A percentile compares a stretch with the other conserved stretches of the same genome.
These are phyloP conservation scores for Etheostoma spectabile DNA, from an alignment of 2,113 vertebrate species.

Conservation along the genomic window DNA sequence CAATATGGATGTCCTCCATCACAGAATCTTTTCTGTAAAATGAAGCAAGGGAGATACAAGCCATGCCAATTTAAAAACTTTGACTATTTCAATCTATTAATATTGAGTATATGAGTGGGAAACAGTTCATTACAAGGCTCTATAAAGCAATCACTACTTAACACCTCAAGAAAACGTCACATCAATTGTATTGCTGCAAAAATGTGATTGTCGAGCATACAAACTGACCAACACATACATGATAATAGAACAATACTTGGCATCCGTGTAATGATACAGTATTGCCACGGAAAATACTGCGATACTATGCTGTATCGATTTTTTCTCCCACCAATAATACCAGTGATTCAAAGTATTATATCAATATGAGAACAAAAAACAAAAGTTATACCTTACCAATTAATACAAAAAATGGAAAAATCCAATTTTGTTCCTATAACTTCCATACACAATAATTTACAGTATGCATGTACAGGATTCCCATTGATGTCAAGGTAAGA, in stretches of 20 bases:
- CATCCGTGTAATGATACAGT: too few species aligned
- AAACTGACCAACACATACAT: too few species aligned
- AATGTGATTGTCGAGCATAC: too few species aligned
- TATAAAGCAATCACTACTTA: constrained; percentile 22
- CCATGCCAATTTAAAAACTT: neutral
- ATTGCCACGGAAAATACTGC: too few species aligned
- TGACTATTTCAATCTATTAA: constrained; percentile 8
- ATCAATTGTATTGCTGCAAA: too few species aligned
- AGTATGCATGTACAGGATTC: neutral
- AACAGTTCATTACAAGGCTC: constrained; percentile 14
- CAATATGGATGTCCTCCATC: neutral
- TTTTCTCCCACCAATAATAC: too few species aligned
- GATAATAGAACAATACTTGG: too few species aligned
- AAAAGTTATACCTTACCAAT: neutral
- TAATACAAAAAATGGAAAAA: neutral
- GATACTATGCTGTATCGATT: too few species aligned
- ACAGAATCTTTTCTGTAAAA: neutral
- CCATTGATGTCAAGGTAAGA: neutral
- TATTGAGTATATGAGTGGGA: neutral
- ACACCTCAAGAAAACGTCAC: neutral
- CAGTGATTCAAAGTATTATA: neutral
- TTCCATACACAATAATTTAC: neutral
- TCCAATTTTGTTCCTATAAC: neutral
- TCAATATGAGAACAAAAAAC: neutral
- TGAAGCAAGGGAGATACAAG: neutral